These are phyloP conservation scores for Ooceraea biroi DNA, from an alignment of 1,140 invertebrate genomes.

Conservation along the genomic window DNA sequence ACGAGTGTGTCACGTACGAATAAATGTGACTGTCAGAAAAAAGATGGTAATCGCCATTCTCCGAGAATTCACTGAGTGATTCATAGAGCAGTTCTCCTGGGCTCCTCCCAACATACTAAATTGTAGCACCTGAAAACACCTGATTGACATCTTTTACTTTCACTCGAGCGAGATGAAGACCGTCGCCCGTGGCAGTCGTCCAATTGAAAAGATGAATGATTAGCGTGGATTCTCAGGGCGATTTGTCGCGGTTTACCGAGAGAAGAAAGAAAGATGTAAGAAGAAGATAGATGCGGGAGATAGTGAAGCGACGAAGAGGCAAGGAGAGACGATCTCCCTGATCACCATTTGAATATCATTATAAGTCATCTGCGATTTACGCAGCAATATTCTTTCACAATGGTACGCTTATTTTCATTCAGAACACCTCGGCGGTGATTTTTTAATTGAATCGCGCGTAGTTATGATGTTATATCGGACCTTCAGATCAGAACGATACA, in stretches of 20 bases:
- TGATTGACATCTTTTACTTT: slow-evolving; percentile 78
- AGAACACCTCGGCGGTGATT: too few relatives aligned
- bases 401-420: too few relatives aligned
- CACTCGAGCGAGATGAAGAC: slow-evolving; percentile 64
- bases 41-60: slow-evolving; percentile 30
- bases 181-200: slow-evolving; percentile 6
- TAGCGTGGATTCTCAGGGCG: background rate
- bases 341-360: background rate
- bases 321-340: too few relatives aligned
- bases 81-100: background rate
- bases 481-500: too few relatives aligned
- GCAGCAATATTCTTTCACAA: too few relatives aligned
- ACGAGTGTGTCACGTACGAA: slow-evolving; percentile 24
- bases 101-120: slow-evolving; percentile 17
- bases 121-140: slow-evolving; percentile 50
- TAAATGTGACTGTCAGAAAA: background rate
- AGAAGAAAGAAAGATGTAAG: background rate
- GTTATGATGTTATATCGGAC: too few relatives aligned
- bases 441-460: too few relatives aligned
- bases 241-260: background rate
- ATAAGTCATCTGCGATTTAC: background rate
- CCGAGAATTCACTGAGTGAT: background rate
- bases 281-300: background rate
- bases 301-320: background rate
- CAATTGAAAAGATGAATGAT: slow-evolving; percentile 20